Evolutionary conservation across 1,140 invertebrate genomes (phyloP), one percentile per base, ranked within the genome.

Genomic region (Hormaphis cornu): DNA sequence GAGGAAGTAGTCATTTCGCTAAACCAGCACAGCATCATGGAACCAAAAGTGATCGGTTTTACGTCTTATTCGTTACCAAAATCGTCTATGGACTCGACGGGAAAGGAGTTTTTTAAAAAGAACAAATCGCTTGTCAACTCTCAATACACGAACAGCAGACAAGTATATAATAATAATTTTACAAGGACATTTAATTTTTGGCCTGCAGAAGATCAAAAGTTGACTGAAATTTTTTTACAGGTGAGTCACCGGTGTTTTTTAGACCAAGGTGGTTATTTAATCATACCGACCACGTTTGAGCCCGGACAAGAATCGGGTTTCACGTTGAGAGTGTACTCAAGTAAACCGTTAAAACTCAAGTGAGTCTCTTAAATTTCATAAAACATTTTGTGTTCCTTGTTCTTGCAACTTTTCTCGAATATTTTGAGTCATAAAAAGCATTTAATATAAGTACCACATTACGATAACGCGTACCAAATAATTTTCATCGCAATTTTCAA

Each of bases 31-130:
- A 90, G 88, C 33, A 89, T 93, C 50, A 88, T 93, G 81, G 91
- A 95, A 76, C 91, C 91, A 7, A 93, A 94, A 81, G 85, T 95
- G 0, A 91, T 95, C 73, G 93, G 92, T n/a, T 95, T 95, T 76
- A 92, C 90, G 44, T 86, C 90, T 16, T 95, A 95, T 76, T 86
- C 86, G 48, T 80, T 90, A 73, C 85, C 88, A 71, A 89, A 91
- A 76, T 84, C 81, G 72, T 84, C 77, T 69, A 81, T 83, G 10
- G 86, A 88, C 74, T 84, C 83, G 12, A 86, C 87, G 73, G 84
- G 83, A 54, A 86, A 83, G 75, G 79, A 83, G 16, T 94, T 92
- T 75, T 95, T 94, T 75, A 93, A 91, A 77, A 90, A 87, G 73
- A 89, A 90, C 72, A 93, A 93, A 74, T 92, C 89, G 20, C 81